phyloP scores from a whole-genome alignment of 2,113 vertebrate genomes.

The Pungitius pungitius region DNA sequence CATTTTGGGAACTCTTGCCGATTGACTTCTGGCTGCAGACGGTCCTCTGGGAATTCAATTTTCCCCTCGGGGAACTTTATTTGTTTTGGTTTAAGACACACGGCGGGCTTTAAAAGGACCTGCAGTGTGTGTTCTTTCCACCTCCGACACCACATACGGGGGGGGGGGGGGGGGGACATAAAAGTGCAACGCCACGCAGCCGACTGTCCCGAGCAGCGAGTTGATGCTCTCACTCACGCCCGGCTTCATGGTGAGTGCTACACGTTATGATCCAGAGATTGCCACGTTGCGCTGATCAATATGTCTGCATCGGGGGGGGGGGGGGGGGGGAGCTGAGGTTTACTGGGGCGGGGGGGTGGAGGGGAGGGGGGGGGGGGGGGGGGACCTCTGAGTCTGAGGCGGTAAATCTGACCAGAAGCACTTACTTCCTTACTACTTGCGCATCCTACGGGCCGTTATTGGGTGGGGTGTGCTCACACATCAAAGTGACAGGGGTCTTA shows the following conservation, averaged over 20 bases:
- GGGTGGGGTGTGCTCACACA: constrained; percentile 71
- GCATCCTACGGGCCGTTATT: constrained; percentile 75
- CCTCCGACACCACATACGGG: background rate
- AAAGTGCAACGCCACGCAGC: constrained; percentile 4
- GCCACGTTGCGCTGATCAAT: constrained; percentile 49
- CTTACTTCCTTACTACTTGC: constrained; percentile 75
- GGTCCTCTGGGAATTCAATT: constrained; percentile 38
- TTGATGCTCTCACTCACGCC: constrained; percentile 18
- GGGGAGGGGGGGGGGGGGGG: background rate
- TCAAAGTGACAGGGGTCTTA: constrained; percentile 74
- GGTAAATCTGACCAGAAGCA: constrained; percentile 75
- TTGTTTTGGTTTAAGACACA: constrained; percentile 42
- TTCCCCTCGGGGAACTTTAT: constrained; percentile 41
- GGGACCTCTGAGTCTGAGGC: too few relatives aligned
- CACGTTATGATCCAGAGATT: constrained; percentile 52
- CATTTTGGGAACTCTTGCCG: constrained; percentile 6
- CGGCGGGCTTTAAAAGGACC: constrained; percentile 2
- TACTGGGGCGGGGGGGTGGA: constrained; percentile 22
- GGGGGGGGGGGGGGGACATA: background rate
- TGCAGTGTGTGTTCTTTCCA: background rate
- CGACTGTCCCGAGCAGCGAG: constrained; percentile 2
- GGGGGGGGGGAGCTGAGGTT: constrained; percentile 22
- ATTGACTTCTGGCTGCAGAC: constrained; percentile 33
- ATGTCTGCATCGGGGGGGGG: constrained; percentile 11
- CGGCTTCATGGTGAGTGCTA: constrained; percentile 12